phyloP scores from a whole-genome alignment of 2,113 vertebrate genomes.

The Diphyllodes magnificus region DNA sequence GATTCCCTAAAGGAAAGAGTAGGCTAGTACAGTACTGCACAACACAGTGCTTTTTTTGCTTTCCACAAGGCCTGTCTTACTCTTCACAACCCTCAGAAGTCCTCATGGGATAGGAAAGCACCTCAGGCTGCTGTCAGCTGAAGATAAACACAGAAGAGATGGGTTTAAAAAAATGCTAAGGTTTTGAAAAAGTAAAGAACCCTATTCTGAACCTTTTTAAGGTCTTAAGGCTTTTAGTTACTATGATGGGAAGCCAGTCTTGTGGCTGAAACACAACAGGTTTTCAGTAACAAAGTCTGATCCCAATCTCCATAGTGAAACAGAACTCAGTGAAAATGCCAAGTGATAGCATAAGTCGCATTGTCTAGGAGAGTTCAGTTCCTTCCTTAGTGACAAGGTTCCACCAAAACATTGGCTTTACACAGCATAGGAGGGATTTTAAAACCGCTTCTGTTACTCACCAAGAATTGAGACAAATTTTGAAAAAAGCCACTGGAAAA shows the following conservation, averaged over 20 bases:
- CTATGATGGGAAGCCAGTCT: background rate
- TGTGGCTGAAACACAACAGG: background rate
- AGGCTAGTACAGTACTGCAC: background rate
- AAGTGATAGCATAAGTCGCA: background rate
- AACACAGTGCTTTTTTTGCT: background rate
- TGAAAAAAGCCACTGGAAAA: background rate
- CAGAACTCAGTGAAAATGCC: background rate
- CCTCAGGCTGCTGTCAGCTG: background rate
- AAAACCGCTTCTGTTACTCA: background rate
- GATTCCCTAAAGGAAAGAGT: background rate
- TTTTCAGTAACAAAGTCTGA: background rate
- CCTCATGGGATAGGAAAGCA: background rate
- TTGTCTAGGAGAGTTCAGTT: background rate
- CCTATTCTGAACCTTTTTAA: background rate
- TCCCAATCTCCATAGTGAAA: background rate
- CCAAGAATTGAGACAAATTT: background rate
- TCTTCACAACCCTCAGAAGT: background rate
- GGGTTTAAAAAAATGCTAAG: background rate
- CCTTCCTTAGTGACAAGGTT: background rate
- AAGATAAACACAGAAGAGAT: background rate
- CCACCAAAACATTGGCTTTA: background rate
- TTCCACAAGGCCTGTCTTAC: background rate
- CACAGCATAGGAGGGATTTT: background rate
- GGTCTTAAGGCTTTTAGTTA: constrained; percentile 12
- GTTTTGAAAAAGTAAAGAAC: background rate